A percentile compares a stretch with the other conserved stretches of the same genome.
phyloP scores from a whole-genome alignment of 2,888 invertebrate genomes.

The Pollenia labialis region DNA sequence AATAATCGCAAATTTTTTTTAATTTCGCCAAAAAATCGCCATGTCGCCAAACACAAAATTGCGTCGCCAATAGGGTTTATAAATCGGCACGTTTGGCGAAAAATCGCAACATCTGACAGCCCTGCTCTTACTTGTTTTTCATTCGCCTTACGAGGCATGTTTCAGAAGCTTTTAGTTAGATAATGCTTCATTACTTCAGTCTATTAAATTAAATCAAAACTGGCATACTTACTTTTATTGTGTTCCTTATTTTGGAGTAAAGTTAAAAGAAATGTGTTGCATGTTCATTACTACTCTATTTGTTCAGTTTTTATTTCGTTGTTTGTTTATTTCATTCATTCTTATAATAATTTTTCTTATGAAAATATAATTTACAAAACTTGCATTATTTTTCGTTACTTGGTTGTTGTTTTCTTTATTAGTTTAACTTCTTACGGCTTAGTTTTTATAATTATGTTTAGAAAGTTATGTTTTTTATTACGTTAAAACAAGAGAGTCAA shows the following conservation, averaged over 20 bases:
- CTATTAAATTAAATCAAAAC: not conserved
- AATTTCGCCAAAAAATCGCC: no score
- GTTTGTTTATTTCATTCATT: conserved; percentile 57
- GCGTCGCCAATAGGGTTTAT: no score
- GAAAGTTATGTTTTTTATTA: conserved; percentile 9
- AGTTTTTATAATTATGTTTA: conserved; percentile 43
- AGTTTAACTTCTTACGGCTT: conserved; percentile 50
- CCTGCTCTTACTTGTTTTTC: no score
- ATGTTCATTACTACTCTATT: conserved; percentile 80
- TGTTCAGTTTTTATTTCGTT: conserved; percentile 67
- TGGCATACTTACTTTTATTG: not conserved
- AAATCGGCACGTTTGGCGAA: no score
- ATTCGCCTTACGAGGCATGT: no score
- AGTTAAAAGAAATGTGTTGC: conserved; percentile 61
- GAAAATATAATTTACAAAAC: conserved; percentile 82
- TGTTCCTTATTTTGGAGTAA: not conserved
- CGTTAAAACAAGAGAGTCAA: not conserved
- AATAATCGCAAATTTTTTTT: no score
- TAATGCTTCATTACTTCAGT: not conserved
- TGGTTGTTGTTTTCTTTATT: conserved; percentile 31
- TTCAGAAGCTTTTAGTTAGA: no score
- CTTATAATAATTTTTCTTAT: conserved; percentile 75
- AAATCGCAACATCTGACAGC: no score
- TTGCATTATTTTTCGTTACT: conserved; percentile 57
- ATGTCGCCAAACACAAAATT: no score